Conservation (phyloP, 2,113 vertebrate species). For the Zingel zingel region DNA sequence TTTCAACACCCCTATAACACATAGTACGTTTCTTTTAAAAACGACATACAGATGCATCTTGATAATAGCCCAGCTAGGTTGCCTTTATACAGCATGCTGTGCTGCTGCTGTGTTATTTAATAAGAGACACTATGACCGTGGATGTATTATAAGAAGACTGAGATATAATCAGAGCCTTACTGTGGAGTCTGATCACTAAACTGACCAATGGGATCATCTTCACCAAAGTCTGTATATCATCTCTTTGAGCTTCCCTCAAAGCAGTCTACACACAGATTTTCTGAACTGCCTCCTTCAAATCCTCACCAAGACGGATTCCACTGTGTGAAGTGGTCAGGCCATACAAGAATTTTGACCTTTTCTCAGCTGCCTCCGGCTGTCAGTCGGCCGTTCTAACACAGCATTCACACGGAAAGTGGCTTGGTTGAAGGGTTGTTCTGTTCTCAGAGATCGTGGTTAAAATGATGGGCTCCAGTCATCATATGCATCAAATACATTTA, state of each 20-base stretch:
- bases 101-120: background rate
- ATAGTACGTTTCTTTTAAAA: background rate
- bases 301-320: constrained; percentile 60
- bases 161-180: background rate
- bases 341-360: constrained; percentile 69
- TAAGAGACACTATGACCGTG: background rate
- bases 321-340: constrained; percentile 60
- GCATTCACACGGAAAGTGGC: constrained; percentile 6
- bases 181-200: constrained; percentile 16
- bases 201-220: constrained; percentile 28
- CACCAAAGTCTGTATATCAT: constrained; percentile 31
- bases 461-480: background rate
- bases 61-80: background rate
- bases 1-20: background rate
- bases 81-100: background rate
- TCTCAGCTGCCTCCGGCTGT: constrained; percentile 26
- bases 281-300: constrained; percentile 51
- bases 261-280: constrained; percentile 47
- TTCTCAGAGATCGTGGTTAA: background rate
- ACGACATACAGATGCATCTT: background rate
- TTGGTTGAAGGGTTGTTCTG: background rate
- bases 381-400: constrained; percentile 23
- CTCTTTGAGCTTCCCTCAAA: constrained; percentile 45
- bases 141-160: no score
- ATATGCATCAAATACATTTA: background rate